phyloP scores from a whole-genome alignment of 2,797 vertebrate species.

The Novumbra hubbsi region DNA sequence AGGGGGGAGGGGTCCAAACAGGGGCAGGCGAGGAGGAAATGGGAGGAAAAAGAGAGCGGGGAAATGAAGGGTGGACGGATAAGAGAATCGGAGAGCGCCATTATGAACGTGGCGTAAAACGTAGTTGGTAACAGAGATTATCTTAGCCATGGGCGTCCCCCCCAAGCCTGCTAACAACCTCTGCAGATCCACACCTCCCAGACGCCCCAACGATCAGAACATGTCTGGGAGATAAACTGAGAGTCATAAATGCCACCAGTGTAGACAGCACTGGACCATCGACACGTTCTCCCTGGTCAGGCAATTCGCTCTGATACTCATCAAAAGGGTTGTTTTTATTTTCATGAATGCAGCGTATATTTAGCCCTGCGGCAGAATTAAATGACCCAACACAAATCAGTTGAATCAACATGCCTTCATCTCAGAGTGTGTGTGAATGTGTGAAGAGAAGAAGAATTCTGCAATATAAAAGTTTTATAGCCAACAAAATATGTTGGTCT shows the following conservation, averaged over 20 bases:
- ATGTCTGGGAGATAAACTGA: constrained; percentile 71
- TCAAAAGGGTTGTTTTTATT: constrained; percentile 26
- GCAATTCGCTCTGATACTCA: constrained; percentile 60
- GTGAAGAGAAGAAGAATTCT: constrained; percentile 41
- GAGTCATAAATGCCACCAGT: constrained; percentile 65
- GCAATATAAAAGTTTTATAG: constrained; percentile 8
- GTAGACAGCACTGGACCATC: constrained; percentile 65
- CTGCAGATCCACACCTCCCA: constrained; percentile 67
- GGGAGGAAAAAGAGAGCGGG: constrained; percentile 25
- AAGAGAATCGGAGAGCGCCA: background rate
- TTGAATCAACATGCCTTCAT: constrained; percentile 44
- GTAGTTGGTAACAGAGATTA: constrained; percentile 63
- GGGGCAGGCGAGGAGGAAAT: constrained; percentile 35
- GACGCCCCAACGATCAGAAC: constrained; percentile 63
- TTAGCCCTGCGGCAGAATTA: background rate
- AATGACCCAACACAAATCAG: constrained; percentile 6
- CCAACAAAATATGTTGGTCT: no score
- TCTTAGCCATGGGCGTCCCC: constrained; percentile 44
- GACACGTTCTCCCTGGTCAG: constrained; percentile 61
- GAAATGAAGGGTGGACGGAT: constrained; percentile 18
- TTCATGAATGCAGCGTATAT: background rate
- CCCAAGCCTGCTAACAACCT: constrained; percentile 47
- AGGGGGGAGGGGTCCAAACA: constrained; percentile 38
- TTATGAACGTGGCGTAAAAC: constrained; percentile 54
- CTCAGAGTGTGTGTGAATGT: constrained; percentile 35